phyloP scores from a whole-genome alignment of 2,888 invertebrate species.

The Aphelenchoides bicaudatus region DNA sequence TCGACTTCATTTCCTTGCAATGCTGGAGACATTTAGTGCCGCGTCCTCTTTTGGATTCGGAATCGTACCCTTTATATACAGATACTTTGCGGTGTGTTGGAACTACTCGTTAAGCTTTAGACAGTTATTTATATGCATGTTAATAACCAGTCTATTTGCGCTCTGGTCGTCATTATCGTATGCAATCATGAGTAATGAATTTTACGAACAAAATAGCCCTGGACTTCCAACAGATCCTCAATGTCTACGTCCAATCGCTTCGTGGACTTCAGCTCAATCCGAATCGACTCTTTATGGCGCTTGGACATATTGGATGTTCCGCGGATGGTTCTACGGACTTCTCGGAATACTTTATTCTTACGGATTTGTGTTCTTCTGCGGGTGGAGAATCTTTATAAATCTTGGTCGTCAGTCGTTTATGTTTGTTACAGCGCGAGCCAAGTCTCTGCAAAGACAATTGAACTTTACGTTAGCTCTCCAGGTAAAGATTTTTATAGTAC shows the following conservation, averaged over 20 bases:
- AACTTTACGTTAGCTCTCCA: background rate
- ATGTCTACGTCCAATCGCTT: background rate
- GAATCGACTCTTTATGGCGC: conserved; percentile 1
- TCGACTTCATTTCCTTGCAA: background rate
- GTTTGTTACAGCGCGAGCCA: background rate
- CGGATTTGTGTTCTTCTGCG: conserved; percentile 2
- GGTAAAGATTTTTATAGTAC: background rate
- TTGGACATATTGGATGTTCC: conserved; percentile 8
- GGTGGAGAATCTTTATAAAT: background rate
- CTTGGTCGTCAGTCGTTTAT: background rate
- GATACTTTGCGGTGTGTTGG: conserved; percentile 11
- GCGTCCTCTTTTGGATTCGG: conserved; percentile 7
- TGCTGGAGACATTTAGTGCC: conserved; percentile 10
- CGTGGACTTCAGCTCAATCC: conserved; percentile 3
- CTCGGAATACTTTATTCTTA: background rate
- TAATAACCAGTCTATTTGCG: no score
- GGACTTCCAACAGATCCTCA: background rate
- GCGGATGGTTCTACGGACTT: conserved; percentile 4
- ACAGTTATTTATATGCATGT: no score
- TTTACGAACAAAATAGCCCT: conserved; percentile 5
- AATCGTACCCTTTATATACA: background rate
- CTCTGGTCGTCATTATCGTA: no score
- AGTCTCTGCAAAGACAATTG: background rate
- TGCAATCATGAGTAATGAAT: background rate
- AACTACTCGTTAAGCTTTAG: no score